Conservation (phyloP, 2,888 invertebrate species). For the Bedellia somnulentella region DNA sequence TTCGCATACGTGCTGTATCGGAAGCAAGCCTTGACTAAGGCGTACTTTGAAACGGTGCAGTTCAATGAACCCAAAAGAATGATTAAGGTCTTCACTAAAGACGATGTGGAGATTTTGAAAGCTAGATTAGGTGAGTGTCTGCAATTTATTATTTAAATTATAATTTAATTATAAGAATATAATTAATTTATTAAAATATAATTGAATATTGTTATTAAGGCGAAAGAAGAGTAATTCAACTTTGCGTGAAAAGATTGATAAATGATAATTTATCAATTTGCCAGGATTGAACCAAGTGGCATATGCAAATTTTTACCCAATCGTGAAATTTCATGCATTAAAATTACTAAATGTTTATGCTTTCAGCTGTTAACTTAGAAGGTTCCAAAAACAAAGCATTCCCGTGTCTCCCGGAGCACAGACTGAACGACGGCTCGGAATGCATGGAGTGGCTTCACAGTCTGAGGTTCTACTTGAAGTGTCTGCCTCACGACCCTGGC, state of each 20-base stretch:
- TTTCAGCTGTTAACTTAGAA: constrained; percentile 58
- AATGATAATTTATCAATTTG: too few relatives aligned
- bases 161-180: too few relatives aligned
- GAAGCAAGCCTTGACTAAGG: constrained; percentile 77
- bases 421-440: constrained; percentile 64
- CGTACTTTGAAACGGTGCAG: constrained; percentile 82
- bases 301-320: too few relatives aligned
- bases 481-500: constrained; percentile 48
- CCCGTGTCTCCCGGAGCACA: constrained; percentile 68
- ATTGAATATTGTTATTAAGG: too few relatives aligned
- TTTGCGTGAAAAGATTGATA: too few relatives aligned
- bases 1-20: constrained; percentile 84
- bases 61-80: constrained; percentile 78
- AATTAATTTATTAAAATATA: too few relatives aligned
- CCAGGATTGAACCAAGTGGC: too few relatives aligned
- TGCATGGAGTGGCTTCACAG: constrained; percentile 83
- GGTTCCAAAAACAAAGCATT: constrained; percentile 67
- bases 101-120: constrained; percentile 70
- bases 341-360: too few relatives aligned
- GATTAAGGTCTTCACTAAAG: constrained; percentile 71
- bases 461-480: constrained; percentile 71
- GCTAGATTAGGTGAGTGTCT: constrained; percentile 64
- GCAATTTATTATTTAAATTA: too few relatives aligned
- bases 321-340: too few relatives aligned
- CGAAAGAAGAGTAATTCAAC: too few relatives aligned